A percentile compares a stretch with the other conserved stretches of the same genome.
These are phyloP conservation scores for Tetropium fuscum DNA, from an alignment of 2,888 invertebrate species.

Conservation along the genomic window DNA sequence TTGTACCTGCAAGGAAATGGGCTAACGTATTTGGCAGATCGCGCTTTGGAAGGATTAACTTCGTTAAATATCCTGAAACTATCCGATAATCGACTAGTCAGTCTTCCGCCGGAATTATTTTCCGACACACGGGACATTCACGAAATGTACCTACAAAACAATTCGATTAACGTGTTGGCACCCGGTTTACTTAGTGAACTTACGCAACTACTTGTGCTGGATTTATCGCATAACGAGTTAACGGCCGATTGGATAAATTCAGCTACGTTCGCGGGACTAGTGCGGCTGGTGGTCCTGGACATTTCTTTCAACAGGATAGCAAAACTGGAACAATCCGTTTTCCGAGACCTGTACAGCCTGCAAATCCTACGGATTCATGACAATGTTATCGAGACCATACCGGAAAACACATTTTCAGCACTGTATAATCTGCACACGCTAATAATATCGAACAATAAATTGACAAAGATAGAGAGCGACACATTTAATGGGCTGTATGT, in stretches of 20 bases:
- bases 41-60: slow-evolving; percentile 81
- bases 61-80: slow-evolving; percentile 81
- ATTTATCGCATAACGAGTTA: slow-evolving; percentile 83
- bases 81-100: slow-evolving; percentile 83
- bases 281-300: slow-evolving; percentile 81
- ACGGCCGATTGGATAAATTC: slow-evolving; percentile 87
- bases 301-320: slow-evolving; percentile 82
- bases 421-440: slow-evolving; percentile 84
- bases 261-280: slow-evolving; percentile 82
- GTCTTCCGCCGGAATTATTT: slow-evolving; percentile 85
- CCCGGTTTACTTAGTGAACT: slow-evolving; percentile 84
- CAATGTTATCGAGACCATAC: slow-evolving; percentile 80
- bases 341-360: slow-evolving; percentile 82
- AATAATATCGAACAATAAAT: slow-evolving; percentile 83
- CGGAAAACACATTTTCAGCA: slow-evolving; percentile 83
- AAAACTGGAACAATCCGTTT: slow-evolving; percentile 80
- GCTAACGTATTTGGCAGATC: slow-evolving; percentile 80
- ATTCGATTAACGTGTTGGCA: slow-evolving; percentile 83
- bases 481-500: slow-evolving; percentile 83
- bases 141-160: slow-evolving; percentile 86
- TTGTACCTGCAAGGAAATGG: slow-evolving; percentile 83
- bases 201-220: slow-evolving; percentile 79
- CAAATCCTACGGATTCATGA: slow-evolving; percentile 85
- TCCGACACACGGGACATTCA: slow-evolving; percentile 81
- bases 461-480: slow-evolving; percentile 80